Percentiles rank a stretch among this genome's conserved stretches.
These are phyloP conservation scores for Chionoecetes opilio DNA, from an alignment of 1,140 invertebrate species.

Conservation along the genomic window DNA sequence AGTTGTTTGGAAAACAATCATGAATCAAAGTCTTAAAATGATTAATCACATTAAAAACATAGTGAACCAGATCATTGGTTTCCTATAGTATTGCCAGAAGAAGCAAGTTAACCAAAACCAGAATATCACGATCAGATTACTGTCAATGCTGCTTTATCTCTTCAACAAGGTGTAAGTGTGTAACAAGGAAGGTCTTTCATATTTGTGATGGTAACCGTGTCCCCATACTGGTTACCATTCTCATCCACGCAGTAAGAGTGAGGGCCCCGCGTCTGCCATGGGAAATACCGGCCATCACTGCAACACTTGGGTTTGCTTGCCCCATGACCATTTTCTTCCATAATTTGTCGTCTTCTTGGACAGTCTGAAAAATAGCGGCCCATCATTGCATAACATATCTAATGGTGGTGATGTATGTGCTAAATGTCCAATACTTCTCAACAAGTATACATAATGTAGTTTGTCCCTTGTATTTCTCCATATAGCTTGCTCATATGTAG, in stretches of 20 bases:
- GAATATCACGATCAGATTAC: background rate
- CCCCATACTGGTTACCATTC: slow-evolving; percentile 85
- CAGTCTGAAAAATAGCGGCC: slow-evolving; percentile 35
- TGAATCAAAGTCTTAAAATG: background rate
- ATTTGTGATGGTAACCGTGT: background rate
- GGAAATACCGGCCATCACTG: slow-evolving; percentile 86
- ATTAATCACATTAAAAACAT: too few species aligned
- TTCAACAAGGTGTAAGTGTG: background rate
- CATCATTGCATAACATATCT: background rate
- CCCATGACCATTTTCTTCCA: slow-evolving; percentile 53
- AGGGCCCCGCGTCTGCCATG: slow-evolving; percentile 86
- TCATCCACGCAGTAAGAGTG: slow-evolving; percentile 86
- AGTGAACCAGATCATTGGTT: too few species aligned
- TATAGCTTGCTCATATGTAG: background rate
- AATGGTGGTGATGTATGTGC: background rate
- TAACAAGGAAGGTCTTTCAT: background rate
- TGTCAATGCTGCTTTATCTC: background rate
- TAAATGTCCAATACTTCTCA: background rate
- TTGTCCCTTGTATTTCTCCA: too few species aligned
- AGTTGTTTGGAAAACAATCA: background rate
- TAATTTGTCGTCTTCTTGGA: slow-evolving; percentile 41
- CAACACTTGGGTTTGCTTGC: slow-evolving; percentile 83
- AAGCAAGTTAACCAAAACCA: too few species aligned
- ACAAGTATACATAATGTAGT: too few species aligned
- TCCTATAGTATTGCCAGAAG: background rate